A percentile compares a stretch with the other conserved stretches of the same genome.
Conservation (phyloP, 2,113 vertebrate genomes). For the Oenanthe oenanthe region DNA sequence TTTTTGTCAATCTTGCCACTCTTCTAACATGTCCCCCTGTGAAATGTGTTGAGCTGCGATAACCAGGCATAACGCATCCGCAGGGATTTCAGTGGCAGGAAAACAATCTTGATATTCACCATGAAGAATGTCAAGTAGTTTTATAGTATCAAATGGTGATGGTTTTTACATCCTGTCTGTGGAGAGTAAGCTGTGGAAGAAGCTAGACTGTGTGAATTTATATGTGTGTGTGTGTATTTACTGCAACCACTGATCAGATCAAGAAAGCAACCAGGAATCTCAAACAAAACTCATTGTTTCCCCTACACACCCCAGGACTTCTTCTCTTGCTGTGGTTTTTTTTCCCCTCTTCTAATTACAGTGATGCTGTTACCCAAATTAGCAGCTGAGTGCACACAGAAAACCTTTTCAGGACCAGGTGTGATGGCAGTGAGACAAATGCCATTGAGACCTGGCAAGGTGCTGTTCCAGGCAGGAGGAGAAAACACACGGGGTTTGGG, state of each 20-base stretch:
- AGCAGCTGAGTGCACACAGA: not conserved
- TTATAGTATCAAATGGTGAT: not conserved
- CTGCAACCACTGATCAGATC: not conserved
- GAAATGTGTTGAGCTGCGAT: constrained; percentile 39
- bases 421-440: not conserved
- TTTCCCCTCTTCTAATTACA: not conserved
- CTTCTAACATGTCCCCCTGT: not conserved
- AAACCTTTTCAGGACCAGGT: not conserved
- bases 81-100: not conserved
- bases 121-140: constrained; percentile 22
- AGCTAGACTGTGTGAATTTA: not conserved
- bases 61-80: constrained; percentile 12
- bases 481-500: not conserved
- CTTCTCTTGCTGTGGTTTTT: not conserved
- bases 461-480: not conserved
- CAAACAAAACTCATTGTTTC: not conserved
- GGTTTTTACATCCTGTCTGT: not conserved
- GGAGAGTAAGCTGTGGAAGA: not conserved
- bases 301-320: not conserved
- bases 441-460: not conserved
- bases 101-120: constrained; percentile 8
- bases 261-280: not conserved
- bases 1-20: constrained; percentile 23
- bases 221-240: not conserved
- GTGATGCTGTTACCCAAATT: not conserved